Evolutionary conservation across 2,797 vertebrate genomes (phyloP).

Genomic region (Lepidocolaptes lacrymiger): DNA sequence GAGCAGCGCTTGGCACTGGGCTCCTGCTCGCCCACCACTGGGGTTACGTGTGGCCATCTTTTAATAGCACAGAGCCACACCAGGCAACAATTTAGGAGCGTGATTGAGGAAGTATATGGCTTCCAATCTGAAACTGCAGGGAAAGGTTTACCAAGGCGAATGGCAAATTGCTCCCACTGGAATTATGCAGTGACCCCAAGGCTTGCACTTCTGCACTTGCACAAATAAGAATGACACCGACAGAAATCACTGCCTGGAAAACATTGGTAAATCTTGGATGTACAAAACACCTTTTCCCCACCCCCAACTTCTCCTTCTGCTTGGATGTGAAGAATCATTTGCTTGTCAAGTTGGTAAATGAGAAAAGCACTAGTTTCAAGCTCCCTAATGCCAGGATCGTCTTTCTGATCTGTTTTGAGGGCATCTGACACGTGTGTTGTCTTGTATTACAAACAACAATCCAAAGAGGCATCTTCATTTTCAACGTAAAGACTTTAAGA

Average conservation of each 20-base stretch:
- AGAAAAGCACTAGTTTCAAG: not conserved
- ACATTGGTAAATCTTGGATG: not conserved
- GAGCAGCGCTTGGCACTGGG: not conserved
- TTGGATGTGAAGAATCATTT: not conserved
- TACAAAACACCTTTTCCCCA: not conserved
- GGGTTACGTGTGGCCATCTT: not conserved
- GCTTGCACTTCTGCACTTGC: not conserved
- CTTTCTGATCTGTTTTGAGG: not conserved
- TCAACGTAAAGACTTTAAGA: not conserved
- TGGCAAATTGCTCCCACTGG: not conserved
- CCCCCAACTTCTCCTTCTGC: not conserved
- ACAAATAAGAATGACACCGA: fast-evolving
- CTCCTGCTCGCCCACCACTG: not conserved
- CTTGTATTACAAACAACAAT: not conserved
- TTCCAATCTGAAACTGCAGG: not conserved
- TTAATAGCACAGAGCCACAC: constrained; percentile 5
- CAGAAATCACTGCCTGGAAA: not conserved
- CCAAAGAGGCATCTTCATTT: not conserved
- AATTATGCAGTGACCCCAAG: not conserved
- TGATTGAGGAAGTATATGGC: not conserved
- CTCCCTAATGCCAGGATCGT: not conserved
- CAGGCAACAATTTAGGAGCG: not conserved
- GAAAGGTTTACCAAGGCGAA: not conserved
- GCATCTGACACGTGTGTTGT: not conserved
- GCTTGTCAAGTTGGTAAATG: not conserved